Evolutionary conservation across 2,113 vertebrate genomes (phyloP), one percentile per base, ranked within the genome.

Genomic region (Clarias magur): DNA sequence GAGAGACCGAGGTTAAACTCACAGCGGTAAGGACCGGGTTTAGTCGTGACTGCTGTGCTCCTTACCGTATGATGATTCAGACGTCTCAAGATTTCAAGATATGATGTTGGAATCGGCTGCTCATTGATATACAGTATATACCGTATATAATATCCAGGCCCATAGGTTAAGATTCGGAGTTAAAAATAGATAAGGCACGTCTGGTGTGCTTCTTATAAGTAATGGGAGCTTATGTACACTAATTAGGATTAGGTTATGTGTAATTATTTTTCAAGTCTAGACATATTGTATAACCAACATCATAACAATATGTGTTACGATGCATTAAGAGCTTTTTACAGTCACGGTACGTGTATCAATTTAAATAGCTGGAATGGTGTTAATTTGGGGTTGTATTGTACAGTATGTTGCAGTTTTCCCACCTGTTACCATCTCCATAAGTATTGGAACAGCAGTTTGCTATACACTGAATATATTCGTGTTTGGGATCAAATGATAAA

Each of bases 1-100:
- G 62, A 67, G 48, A 57, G 23, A 34, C 75, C 57, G 84, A 48
- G 62, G 34, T 34, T 13, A 67, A 53, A 21, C 48, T 82, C 63
- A 9, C 7, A 57, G 56, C 65, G 84, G 25, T 23, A 53, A 48
- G 30, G 1, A 48, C 23, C 48, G 67, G 62, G n/a, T 53, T 63
- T 85, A 89, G 82, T 87, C 70, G 87, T 68, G 86, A 80, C 83
- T 21, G 9, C 34, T 10, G 48, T n/a, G 88, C 63, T 83, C 67
- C 19, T 60, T 30, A 78, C 38, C 80, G 59, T 25, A 67, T 25
- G 34, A 16, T 34, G 25, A 84, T 4, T 73, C 83, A 60, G 23
- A 23, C n/a, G 42, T 82, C 34, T 12, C 6, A 42, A 6, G 42
- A 23, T 62, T 62, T 82, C 56, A 60, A 21, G 27, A 16, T 57